These are phyloP conservation scores for Drosophila pandora DNA, from an alignment of 1,140 invertebrate genomes.

Conservation along the genomic window DNA sequence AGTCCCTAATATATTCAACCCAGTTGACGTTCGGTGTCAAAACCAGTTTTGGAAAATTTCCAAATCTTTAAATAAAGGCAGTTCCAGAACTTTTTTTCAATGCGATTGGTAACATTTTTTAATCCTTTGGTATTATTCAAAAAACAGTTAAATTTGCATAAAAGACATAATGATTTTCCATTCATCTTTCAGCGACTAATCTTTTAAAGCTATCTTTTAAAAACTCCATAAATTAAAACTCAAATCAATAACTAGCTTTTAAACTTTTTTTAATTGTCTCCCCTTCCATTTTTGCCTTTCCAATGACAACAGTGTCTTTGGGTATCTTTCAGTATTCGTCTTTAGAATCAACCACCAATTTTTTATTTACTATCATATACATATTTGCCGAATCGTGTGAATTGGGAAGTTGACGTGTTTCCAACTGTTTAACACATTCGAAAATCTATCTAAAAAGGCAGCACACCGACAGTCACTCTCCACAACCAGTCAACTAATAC, in stretches of 20 bases:
- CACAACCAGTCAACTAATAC: constrained; percentile 16
- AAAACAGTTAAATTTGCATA: background rate
- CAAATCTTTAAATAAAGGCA: background rate
- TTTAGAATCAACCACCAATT: constrained; percentile 44
- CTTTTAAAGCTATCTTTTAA: too few relatives aligned
- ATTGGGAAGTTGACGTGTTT: constrained; percentile 43
- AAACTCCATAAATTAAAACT: too few relatives aligned
- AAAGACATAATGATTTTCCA: too few relatives aligned
- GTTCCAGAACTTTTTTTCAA: background rate
- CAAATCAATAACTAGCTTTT: too few relatives aligned
- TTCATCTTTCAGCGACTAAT: too few relatives aligned
- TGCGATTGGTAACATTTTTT: background rate
- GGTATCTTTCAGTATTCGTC: constrained; percentile 34
- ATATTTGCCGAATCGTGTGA: constrained; percentile 19
- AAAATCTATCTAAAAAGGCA: constrained; percentile 28
- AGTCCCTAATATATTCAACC: background rate
- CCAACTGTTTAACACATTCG: constrained; percentile 55
- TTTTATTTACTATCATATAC: constrained; percentile 28
- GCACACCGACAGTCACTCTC: constrained; percentile 18
- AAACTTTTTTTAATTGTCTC: too few relatives aligned
- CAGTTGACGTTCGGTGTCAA: background rate
- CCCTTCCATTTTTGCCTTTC: constrained; percentile 23
- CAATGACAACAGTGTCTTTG: constrained; percentile 10
- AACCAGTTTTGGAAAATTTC: constrained; percentile 15
- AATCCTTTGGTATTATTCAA: background rate